A percentile compares a stretch with the other conserved stretches of the same genome.
phyloP scores from a whole-genome alignment of 2,113 vertebrate species.

The Anguilla rostrata region DNA sequence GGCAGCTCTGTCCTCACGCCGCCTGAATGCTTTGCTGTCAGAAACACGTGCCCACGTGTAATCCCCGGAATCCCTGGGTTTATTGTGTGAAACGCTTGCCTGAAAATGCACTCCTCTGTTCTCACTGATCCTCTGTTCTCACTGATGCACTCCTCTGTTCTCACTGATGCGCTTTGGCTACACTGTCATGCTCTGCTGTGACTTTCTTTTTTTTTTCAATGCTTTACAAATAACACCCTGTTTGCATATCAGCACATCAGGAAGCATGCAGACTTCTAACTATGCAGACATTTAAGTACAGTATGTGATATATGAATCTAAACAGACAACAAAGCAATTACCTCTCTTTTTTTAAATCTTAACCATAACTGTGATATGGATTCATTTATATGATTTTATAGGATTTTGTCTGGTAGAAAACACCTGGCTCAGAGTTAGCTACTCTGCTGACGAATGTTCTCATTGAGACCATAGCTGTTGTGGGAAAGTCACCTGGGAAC shows the following conservation, averaged over 20 bases:
- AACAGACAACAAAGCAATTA: not conserved
- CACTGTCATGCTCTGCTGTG: not conserved
- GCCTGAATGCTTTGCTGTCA: constrained; percentile 51
- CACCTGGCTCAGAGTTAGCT: not conserved
- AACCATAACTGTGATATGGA: not conserved
- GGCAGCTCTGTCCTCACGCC: not conserved
- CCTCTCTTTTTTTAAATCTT: not conserved
- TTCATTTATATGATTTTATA: not conserved
- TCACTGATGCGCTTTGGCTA: not conserved
- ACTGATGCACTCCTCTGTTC: not conserved
- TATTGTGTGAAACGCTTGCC: constrained; percentile 35
- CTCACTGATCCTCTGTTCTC: not conserved
- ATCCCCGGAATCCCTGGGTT: constrained; percentile 55
- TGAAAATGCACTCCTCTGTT: constrained; percentile 29
- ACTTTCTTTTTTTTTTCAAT: not conserved
- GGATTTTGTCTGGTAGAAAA: not conserved
- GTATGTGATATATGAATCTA: not conserved
- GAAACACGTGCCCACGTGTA: constrained; percentile 38
- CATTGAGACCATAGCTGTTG: not conserved
- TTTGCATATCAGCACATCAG: not conserved
- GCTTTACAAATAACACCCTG: not conserved
- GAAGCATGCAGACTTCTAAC: not conserved
- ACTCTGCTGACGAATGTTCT: not conserved
- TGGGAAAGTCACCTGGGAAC: not conserved
- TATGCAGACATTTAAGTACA: not conserved